Conservation (phyloP, 2,113 vertebrate genomes). For the Erinaceus europaeus region DNA sequence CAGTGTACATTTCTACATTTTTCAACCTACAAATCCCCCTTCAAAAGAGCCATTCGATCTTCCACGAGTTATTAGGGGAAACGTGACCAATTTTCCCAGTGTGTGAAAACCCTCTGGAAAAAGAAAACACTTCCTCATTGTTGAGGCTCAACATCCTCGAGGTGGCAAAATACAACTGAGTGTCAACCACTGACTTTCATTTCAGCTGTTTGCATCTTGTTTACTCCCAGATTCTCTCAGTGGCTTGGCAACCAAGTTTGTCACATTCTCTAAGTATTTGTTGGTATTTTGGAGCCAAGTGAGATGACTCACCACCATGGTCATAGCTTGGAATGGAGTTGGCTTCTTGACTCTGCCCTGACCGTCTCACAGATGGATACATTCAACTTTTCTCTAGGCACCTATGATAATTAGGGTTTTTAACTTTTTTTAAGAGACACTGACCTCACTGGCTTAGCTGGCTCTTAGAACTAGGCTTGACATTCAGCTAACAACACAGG, state of each 20-base stretch:
- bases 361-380: not conserved
- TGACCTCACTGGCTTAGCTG: not conserved
- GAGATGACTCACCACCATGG: not conserved
- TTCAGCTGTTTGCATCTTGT: too few species aligned
- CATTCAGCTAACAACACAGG: not conserved
- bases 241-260: not conserved
- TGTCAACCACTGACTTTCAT: not conserved
- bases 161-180: slow-evolving; percentile 9
- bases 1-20: not conserved
- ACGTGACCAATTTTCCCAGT: not conserved
- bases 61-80: slow-evolving; percentile 8
- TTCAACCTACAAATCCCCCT: too few species aligned
- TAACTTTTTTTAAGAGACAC: not conserved
- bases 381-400: not conserved
- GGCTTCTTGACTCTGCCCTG: not conserved
- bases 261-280: not conserved
- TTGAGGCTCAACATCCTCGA: not conserved
- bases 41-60: slow-evolving; percentile 19
- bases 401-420: not conserved
- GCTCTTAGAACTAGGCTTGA: slow-evolving; percentile 2
- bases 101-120: not conserved
- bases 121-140: not conserved
- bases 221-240: not conserved
- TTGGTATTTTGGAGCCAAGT: not conserved
- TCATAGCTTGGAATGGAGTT: not conserved